A percentile compares a stretch with the other conserved stretches of the same genome.
Conservation (phyloP, 2,113 vertebrate species). For the Alosa alosa region DNA sequence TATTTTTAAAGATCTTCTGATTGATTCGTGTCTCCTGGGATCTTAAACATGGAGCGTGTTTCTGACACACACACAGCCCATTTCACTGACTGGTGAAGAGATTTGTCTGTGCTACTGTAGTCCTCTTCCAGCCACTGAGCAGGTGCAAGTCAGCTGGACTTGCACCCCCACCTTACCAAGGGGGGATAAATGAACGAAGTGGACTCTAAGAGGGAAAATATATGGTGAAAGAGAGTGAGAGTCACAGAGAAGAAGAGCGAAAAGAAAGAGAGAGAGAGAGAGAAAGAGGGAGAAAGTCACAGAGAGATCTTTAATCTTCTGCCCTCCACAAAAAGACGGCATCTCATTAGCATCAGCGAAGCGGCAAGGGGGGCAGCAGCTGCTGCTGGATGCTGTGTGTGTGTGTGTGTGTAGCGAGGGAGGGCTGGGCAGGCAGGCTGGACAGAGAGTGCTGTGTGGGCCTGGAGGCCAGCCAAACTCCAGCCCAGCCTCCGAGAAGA, state of each 20-base stretch:
- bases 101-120: constrained; percentile 4
- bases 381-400: constrained; percentile 23
- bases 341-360: constrained; percentile 42
- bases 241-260: constrained; percentile 26
- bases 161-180: constrained; percentile 29
- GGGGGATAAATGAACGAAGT: constrained; percentile 40
- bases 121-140: constrained; percentile 43
- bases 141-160: constrained; percentile 56
- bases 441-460: constrained; percentile 49
- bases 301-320: constrained; percentile 35
- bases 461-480: constrained; percentile 46
- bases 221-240: neutral
- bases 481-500: constrained; percentile 21
- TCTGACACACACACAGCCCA: too few species aligned
- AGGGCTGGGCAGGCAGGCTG: constrained; percentile 15
- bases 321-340: constrained; percentile 30
- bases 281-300: constrained; percentile 19
- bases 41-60: too few species aligned
- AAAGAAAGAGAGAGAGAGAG: constrained; percentile 35
- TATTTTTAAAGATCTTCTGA: too few species aligned
- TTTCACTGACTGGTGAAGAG: neutral
- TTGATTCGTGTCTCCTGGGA: too few species aligned
- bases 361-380: constrained; percentile 41
- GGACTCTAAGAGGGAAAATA: neutral
- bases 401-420: constrained; percentile 15